Base-by-base conservation (phyloP, 2,113 vertebrate species). In the Orthonyx spaldingii region DNA sequence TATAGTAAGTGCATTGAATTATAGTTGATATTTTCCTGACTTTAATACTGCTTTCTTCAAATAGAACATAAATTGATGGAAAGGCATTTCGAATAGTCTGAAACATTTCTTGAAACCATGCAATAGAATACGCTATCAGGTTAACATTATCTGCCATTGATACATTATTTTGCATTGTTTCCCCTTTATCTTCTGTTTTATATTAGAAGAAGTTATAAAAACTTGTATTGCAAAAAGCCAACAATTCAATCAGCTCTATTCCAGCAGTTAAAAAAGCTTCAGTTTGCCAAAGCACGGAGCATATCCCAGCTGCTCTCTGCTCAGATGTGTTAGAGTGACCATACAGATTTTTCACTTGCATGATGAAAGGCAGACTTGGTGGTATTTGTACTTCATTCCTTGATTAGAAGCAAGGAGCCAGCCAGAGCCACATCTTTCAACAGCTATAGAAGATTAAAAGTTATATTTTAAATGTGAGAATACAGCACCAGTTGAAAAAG, bases 361-460 rank as follows among this genome's bases (percentile, higher is more conserved):
- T 94, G 94, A 95, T 90, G 60, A 94, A 96, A 96, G 82, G 92
- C 90, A 96, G 94, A 88, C 69, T 75, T 93, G 79, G 83, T 93
- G 76, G 76, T 74, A 96, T 84, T 93, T 81, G 68, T 71, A 60
- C 19, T 85, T 94, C 90, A 59, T 72, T 75, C 72, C 92, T n/a
- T 68, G 90, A 92, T 93, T 86, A 90, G 92, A 89, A 75, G 30
- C 22, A 77, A 91, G 66, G 39, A 84, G 46, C 11, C 74, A 83
- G 78, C 33, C 87, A 95, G 80, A 66, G 33, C 19, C 52, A 75
- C n/a, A 46, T 94, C 88, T 78, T 92, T 94, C 88, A 84, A 52
- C 79, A 96, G 64, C 72, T 86, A 93, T 7, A 47, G 44, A 88
- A 84, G 26, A 94, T 78, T 75, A 74, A 92, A 89, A 81, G 49